Evolutionary conservation across 2,888 invertebrate species (phyloP).

Genomic region (Himalopsyche kuldschensis): DNA sequence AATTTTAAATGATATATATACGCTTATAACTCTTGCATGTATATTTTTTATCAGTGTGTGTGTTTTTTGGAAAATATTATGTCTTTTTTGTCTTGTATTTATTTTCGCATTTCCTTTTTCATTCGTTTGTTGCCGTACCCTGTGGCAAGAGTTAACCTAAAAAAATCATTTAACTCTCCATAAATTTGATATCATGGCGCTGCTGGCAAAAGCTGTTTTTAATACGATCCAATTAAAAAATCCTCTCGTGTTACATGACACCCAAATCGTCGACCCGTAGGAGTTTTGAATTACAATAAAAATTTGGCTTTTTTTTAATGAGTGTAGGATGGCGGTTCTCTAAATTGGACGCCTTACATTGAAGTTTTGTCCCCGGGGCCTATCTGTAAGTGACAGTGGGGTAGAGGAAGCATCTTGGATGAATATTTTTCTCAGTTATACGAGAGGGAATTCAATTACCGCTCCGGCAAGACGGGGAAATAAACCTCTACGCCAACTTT

Average conservation of each 20-base stretch:
- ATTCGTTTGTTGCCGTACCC: neutral
- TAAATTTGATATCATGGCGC: neutral
- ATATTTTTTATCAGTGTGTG: no score
- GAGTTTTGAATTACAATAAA: neutral
- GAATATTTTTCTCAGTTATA: conserved; percentile 5
- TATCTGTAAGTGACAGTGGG: neutral
- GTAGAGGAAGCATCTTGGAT: neutral
- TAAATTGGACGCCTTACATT: neutral
- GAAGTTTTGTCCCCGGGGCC: neutral
- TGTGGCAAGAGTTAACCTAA: neutral
- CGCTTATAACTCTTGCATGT: no score
- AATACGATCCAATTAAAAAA: neutral
- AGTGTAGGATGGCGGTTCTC: neutral
- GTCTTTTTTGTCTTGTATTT: no score
- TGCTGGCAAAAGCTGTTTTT: neutral
- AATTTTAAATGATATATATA: no score
- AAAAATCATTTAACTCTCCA: neutral
- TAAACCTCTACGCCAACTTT: neutral
- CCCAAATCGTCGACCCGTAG: neutral
- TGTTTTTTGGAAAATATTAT: no score
- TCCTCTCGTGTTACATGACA: neutral
- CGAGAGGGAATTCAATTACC: conserved; percentile 7
- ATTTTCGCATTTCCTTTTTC: no score
- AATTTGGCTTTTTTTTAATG: neutral
- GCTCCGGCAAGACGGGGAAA: neutral